Conservation (phyloP, 2,888 invertebrate species). For the Anthophora plumipes region DNA sequence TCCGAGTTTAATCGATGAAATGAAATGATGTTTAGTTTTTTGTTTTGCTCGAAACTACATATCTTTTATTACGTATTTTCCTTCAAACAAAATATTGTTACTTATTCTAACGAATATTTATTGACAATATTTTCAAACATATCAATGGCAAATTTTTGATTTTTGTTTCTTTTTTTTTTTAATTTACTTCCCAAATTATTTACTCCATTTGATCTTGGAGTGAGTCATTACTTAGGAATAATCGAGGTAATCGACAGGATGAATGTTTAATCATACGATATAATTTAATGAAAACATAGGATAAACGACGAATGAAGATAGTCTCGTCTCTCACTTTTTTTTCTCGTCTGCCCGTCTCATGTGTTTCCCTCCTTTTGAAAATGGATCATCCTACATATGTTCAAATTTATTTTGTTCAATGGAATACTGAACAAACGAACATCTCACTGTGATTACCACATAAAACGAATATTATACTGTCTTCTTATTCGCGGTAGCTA, state of each 20-base stretch:
- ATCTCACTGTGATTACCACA: conserved; percentile 33
- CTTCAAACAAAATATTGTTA: background rate
- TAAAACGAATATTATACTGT: conserved; percentile 40
- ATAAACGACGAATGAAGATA: conserved; percentile 39
- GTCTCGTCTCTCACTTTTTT: conserved; percentile 37
- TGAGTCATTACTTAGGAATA: conserved; percentile 13
- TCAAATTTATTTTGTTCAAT: conserved; percentile 34
- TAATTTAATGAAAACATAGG: background rate
- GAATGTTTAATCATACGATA: background rate
- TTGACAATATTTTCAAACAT: background rate
- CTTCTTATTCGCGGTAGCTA: conserved; percentile 39
- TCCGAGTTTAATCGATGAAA: conserved; percentile 2
- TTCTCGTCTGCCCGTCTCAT: background rate
- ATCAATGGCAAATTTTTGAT: background rate
- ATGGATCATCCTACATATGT: conserved; percentile 21
- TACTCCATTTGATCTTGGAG: conserved; percentile 21
- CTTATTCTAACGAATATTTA: conserved; percentile 1
- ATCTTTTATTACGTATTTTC: conserved; percentile 1
- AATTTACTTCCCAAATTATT: conserved; percentile 15
- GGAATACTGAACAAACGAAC: conserved; percentile 40
- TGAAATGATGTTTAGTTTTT: no score
- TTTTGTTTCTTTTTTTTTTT: background rate
- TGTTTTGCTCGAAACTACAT: conserved; percentile 9
- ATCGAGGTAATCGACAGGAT: background rate
- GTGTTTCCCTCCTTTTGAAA: conserved; percentile 1